Percentiles rank a stretch among this genome's conserved stretches.
Evolutionary conservation across 2,113 vertebrate genomes (phyloP).

Genomic region (Acrocephalus arundinaceus): DNA sequence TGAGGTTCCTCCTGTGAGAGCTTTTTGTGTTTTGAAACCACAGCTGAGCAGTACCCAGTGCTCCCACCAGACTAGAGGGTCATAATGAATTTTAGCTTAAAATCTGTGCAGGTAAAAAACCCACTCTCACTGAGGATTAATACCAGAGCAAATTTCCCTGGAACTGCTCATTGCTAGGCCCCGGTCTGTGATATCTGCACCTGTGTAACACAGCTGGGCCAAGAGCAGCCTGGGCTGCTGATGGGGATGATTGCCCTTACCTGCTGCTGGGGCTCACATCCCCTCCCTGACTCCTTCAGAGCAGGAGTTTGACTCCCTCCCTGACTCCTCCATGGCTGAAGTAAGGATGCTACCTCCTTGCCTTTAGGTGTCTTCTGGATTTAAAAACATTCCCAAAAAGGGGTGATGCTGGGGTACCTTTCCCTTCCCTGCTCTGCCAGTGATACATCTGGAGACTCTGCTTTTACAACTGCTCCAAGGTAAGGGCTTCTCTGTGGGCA

Average conservation of each 20-base stretch:
- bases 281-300: neutral
- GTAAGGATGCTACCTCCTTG: fast-evolving
- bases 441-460: neutral
- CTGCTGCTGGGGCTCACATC: neutral
- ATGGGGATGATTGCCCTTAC: neutral
- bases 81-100: neutral
- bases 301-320: neutral
- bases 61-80: neutral
- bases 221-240: neutral
- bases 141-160: neutral
- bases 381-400: neutral
- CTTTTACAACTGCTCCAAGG: neutral
- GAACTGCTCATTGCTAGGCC: fast-evolving
- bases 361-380: neutral
- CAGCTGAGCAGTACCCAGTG: neutral
- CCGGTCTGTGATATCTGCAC: neutral
- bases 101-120: neutral
- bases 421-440: neutral
- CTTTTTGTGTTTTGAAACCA: neutral
- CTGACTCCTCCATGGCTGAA: fast-evolving
- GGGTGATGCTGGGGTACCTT: fast-evolving
- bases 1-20: neutral
- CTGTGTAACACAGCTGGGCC: neutral
- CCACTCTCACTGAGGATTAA: fast-evolving
- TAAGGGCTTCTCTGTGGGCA: neutral